Evolutionary conservation across 64 coral and sea anemone genomes (phyloP), one percentile per base, ranked within the genome.

Genomic region (Stylophora pistillata): DNA sequence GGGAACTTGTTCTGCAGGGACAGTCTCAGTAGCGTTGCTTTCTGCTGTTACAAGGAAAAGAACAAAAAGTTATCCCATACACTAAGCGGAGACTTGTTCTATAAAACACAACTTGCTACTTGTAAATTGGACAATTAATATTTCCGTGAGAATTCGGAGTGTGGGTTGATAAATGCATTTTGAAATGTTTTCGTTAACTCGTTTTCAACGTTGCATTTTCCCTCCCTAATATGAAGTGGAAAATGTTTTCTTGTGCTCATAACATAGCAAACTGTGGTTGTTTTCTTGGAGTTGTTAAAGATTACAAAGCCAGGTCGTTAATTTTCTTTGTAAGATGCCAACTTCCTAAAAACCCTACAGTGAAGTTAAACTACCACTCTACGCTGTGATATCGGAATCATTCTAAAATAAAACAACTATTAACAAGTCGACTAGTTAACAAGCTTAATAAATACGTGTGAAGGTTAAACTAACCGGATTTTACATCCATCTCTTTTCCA

Each of bases 381-480:
- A 27, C 5, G 23, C 75, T 55, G 47, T 56, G 75, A 26, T 56
- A 25, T 56, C 28, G 4, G 21, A 78, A 55, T 78, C 56, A 54
- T 78, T 82, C n/a, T 55, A 15, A 60, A n/a, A 13, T 31, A 16
- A 60, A 58, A 31, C 15, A 79, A 28, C 28, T 59, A 58, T 79
- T 62, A 82, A 63, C 77, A 82, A 82, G 60, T 13, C 28, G 21
- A 58, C 58, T 52, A 41, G 78, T 82, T 82, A 82, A 82, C 58
- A 65, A 65, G 16, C 30, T 82, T 64, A 13, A 20, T 82, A 56
- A 78, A 26, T 4, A 14, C n/a, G 53, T 20, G 37, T 18, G 9
- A 11, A n/a, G 37, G 41, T 47, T 47, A 65, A 63, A 33, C 80
- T 70, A 65, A 84, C 80, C 80, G 3, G 62, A 52, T 10, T 84